Percentiles rank a stretch among this genome's conserved stretches.
Evolutionary conservation across 2,113 vertebrate genomes (phyloP).

Genomic region (Suncus etruscus): DNA sequence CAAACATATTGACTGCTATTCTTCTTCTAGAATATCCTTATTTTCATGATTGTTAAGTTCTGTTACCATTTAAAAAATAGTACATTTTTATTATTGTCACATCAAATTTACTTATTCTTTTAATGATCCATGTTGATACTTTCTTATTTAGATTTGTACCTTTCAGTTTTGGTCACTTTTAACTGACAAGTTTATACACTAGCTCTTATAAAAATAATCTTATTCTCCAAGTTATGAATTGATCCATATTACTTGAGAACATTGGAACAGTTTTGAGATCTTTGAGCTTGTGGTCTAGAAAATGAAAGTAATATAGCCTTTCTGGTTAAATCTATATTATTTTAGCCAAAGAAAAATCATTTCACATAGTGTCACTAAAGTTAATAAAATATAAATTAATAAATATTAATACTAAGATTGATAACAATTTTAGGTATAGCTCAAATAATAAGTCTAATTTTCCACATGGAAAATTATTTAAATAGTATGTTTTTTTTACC

Average conservation of each 20-base stretch:
- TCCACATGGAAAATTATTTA: background rate
- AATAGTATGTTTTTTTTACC: background rate
- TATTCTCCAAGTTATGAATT: constrained; percentile 7
- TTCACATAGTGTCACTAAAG: background rate
- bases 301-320: constrained; percentile 23
- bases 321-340: constrained; percentile 7
- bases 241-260: background rate
- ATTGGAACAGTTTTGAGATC: constrained; percentile 40
- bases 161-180: background rate
- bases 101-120: background rate
- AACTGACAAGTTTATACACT: background rate
- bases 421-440: constrained; percentile 18
- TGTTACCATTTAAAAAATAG: background rate
- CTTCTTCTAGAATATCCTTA: constrained; percentile 1
- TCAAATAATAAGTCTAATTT: constrained; percentile 20
- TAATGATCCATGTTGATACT: background rate
- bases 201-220: background rate
- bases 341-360: background rate
- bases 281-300: constrained; percentile 29
- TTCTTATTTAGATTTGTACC: background rate
- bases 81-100: background rate
- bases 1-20: constrained; percentile 11
- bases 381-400: constrained; percentile 41
- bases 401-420: constrained; percentile 33
- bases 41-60: background rate